Percentiles rank a stretch among this genome's conserved stretches.
These are phyloP conservation scores for Anthoptus insignis DNA, from an alignment of 2,888 invertebrate species.

Conservation along the genomic window DNA sequence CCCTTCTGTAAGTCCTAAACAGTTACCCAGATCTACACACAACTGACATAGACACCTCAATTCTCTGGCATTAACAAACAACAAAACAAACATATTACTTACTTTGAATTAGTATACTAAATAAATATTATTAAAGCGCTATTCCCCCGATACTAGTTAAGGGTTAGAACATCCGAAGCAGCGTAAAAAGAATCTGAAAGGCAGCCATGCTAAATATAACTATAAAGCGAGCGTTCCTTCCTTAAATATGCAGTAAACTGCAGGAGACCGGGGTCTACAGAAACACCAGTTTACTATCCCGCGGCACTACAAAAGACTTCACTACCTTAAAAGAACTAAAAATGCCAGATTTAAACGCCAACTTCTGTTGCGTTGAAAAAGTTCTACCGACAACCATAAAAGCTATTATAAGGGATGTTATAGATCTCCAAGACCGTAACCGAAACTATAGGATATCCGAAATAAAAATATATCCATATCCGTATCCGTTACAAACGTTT, in stretches of 20 bases:
- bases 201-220: constrained; percentile 9
- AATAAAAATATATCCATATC: too few species aligned
- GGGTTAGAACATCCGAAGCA: neutral
- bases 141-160: neutral
- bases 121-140: too few species aligned
- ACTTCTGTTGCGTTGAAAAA: constrained; percentile 61
- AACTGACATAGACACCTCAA: too few species aligned
- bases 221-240: constrained; percentile 25
- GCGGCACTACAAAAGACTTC: constrained; percentile 54
- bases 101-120: too few species aligned
- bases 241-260: constrained; percentile 31
- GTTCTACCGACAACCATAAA: constrained; percentile 59
- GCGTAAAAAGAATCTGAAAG: constrained; percentile 2
- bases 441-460: too few species aligned
- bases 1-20: too few species aligned
- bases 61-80: too few species aligned
- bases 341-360: constrained; percentile 52
- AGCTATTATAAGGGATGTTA: too few species aligned
- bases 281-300: constrained; percentile 47
- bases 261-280: constrained; percentile 21
- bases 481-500: too few species aligned
- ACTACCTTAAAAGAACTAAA: constrained; percentile 59
- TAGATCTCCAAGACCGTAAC: too few species aligned
- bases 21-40: too few species aligned
- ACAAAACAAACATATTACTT: too few species aligned